Percentiles rank a stretch among this genome's conserved stretches.
phyloP scores from a whole-genome alignment of 1,140 invertebrate species.

The Pinna nobilis region DNA sequence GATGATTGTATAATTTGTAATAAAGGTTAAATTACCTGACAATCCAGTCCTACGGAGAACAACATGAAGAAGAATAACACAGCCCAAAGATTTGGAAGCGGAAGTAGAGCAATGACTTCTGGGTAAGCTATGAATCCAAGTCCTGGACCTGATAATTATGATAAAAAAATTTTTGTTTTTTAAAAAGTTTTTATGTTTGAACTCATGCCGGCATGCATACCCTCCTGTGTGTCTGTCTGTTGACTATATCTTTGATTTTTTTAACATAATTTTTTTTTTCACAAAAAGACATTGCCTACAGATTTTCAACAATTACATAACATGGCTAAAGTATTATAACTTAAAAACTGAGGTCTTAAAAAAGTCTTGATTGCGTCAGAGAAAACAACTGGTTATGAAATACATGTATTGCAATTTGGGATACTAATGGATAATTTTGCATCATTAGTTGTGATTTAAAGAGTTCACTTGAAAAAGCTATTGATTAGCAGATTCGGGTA shows the following conservation, averaged over 20 bases:
- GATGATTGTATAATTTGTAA: too few species aligned
- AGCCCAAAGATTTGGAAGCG: constrained; percentile 87
- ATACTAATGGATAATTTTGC: too few species aligned
- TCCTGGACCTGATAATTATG: constrained; percentile 80
- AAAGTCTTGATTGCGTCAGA: too few species aligned
- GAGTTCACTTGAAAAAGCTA: too few species aligned
- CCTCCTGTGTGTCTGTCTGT: neutral
- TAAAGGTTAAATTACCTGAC: constrained; percentile 76
- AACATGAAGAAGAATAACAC: constrained; percentile 93
- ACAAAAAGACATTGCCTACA: too few species aligned
- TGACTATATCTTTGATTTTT: neutral
- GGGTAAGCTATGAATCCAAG: constrained; percentile 90
- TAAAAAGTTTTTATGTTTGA: neutral
- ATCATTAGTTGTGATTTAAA: too few species aligned
- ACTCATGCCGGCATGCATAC: neutral
- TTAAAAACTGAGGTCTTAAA: too few species aligned
- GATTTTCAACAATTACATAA: too few species aligned
- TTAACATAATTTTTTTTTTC: neutral
- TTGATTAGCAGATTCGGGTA: too few species aligned
- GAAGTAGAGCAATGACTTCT: constrained; percentile 86
- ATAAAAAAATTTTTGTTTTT: neutral
- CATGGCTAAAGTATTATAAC: too few species aligned
- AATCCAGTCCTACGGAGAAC: constrained; percentile 88
- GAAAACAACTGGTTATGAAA: too few species aligned
- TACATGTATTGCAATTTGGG: too few species aligned